Evolutionary conservation across 2,888 invertebrate species (phyloP), one percentile per base, ranked within the genome.

Genomic region (Papilio gigon): DNA sequence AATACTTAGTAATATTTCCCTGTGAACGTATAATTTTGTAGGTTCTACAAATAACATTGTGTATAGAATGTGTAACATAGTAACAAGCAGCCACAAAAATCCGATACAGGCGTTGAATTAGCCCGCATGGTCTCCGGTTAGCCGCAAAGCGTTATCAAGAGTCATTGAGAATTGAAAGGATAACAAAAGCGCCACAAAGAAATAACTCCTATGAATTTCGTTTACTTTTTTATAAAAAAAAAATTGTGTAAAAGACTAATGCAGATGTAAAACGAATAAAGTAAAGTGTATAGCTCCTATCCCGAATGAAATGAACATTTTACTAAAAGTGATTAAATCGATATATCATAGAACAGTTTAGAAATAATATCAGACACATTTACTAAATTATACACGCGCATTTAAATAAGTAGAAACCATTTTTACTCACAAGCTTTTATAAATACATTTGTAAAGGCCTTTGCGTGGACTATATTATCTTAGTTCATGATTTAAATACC

Each of bases 101-200:
- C 80, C 80, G 81, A 82, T 81, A 80, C 79, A 78, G 33, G 67
- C 61, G 3, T 44, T 67, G 65, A 70, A 70, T 70, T 65, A 71
- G 59, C 67, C 71, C 70, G 71, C 71, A 71, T 71, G 67, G 61
- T 68, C 69, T 72, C 75, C 70, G 79, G 80, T 73, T 73, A 80
- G 77, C 83, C 84, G 72, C 83, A 79, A 78, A 79, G 79, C 73
- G 76, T 76, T 80, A 75, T 84, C 75, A 71, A 84, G 83, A 74
- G 78, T 76, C 80, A 82, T 85, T 79, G 71, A 77, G 77, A 78
- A 80, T 79, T 80, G 81, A 82, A 84, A 82, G 84, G 84, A 82
- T 53, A 76, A 82, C 81, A 82, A 81, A 79, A 78, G 78, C 76
- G 76, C 74, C 71, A 53, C 74, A 80, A 76, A 75, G 78, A 56